Conservation (phyloP, 2,797 vertebrate species). For the Tenualosa thibaudeaui region DNA sequence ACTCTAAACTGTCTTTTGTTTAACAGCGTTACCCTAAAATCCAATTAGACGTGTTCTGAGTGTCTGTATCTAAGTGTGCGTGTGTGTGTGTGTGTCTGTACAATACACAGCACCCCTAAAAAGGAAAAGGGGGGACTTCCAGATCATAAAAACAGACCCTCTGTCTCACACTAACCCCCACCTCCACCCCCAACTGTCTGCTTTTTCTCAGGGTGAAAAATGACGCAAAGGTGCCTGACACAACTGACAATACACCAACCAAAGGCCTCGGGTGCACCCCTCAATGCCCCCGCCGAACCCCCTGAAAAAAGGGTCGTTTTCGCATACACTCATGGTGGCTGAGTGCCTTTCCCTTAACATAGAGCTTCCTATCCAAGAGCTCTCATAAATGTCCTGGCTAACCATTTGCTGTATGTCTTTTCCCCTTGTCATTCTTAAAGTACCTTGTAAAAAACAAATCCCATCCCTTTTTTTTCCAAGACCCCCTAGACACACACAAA, state of each 20-base stretch:
- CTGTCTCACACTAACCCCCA: not conserved
- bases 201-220: conserved; percentile 33
- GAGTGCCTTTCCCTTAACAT: not conserved
- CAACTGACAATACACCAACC: conserved; percentile 20
- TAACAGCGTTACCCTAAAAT: conserved; percentile 53
- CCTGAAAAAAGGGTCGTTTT: conserved; percentile 19
- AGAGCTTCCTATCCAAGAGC: conserved; percentile 34
- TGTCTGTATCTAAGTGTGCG: conserved; percentile 1
- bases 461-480: conserved; percentile 10
- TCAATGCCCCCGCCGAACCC: not conserved
- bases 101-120: conserved; percentile 12
- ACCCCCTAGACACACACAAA: not conserved
- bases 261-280: not conserved
- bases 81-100: conserved; percentile 20
- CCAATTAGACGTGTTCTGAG: conserved; percentile 48
- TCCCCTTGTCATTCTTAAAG: conserved; percentile 28
- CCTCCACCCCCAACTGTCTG: conserved; percentile 27
- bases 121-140: conserved; percentile 12
- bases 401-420: conserved; percentile 34
- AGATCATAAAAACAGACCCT: conserved; percentile 25
- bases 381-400: conserved; percentile 46
- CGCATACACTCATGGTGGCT: not conserved
- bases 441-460: conserved; percentile 31
- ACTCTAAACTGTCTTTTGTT: conserved; percentile 53
- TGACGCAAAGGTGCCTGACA: conserved; percentile 30